Evolutionary conservation across 2,888 invertebrate genomes (phyloP), one percentile per base, ranked within the genome.

Genomic region (Ctena decussata): DNA sequence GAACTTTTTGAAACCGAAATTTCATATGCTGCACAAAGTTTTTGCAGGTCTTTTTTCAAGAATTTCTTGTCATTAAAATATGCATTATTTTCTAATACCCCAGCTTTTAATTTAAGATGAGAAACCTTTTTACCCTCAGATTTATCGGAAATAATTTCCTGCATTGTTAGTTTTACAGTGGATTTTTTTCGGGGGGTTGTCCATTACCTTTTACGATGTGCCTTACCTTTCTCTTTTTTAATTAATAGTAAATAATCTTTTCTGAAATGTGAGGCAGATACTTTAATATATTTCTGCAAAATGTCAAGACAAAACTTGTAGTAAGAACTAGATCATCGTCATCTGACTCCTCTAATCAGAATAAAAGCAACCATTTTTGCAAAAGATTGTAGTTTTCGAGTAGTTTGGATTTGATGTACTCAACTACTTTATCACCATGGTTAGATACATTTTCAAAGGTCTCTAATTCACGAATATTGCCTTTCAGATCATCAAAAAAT

Each of bases 151-250:
- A 15, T 1, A 44, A 77, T 77, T 24, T 77, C 77, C 18, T 69
- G n/a, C 8, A 77, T 18, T 1, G 69, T 60, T 21, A 39, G 1
- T 27, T 65, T 77, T 30, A 39, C 60, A 39, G 12, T 18, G 30
- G 57, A 2, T 35, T 74, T 75, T 37, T 24, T 24, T 35, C 8
- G 15, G 37, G 12, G 21, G n/a, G 37, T 57, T 75, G 35, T 57
- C 75, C 57, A 75, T 57, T 8, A 57, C 27, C 35, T 75, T 75
- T 75, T 75, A 8, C 75, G 12, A 37, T 75, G 77, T 35, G 77
- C 77, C 77, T 77, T 77, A 8, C 77, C 69, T n/a, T 77, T 77
- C 53, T 77, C 77, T 39, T 41, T 60, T 69, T 65, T 77, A 39
- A 77, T 44, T 37, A 39, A 30, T 18, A 44, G 24, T 41, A 77